Base-by-base conservation (phyloP, 2,888 invertebrate species). In the Tenthredo mesomela region DNA sequence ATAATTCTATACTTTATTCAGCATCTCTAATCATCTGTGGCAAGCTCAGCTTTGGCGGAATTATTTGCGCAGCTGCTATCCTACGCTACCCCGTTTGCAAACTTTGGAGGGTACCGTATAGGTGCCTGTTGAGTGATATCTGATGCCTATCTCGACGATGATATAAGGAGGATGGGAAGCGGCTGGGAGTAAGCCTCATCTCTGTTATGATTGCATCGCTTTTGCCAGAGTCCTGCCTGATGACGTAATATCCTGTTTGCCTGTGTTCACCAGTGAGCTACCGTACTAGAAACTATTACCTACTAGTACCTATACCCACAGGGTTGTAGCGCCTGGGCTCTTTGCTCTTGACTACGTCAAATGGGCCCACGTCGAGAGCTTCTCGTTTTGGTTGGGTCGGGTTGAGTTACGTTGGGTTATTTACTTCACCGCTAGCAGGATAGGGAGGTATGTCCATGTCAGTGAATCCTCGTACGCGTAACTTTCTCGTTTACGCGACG, bases 231-330 rank as follows among this genome's bases (percentile, higher is more conserved):
- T 65, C 82, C 67, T 47, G 47, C 25, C 70, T 82, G 82, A 82
- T 70, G 67, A 70, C 70, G 82, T 82, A 67, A 82, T 82, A 82
- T 82, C 82, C 82, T 82, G 82, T 82, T 82, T 67, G 29, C 67
- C 50, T 18, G 47, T 67, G 65, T 82, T 82, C 67, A 29, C 50
- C 67, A 40, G 54, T 18, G 15, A 80, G 25, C 82, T 47, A 67
- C 67, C 47, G 29, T 33, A 58, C 47, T 82, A 37, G 43, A 82
- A 82, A 82, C 82, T 82, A 82, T 67, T 67, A 65, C 82, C 47
- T 70, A 29, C 21, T 21, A 40, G 21, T 73, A 73, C 40, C 73
- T 54, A 54, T 77, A 77, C 54, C 77, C 47, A 18, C 18, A 54
- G 77, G 77, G 54, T 15, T 54, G 77, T 40, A 43, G 21, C 73